Evolutionary conservation across 2,113 vertebrate species (phyloP).

Genomic region (Planiliza haematocheilus): DNA sequence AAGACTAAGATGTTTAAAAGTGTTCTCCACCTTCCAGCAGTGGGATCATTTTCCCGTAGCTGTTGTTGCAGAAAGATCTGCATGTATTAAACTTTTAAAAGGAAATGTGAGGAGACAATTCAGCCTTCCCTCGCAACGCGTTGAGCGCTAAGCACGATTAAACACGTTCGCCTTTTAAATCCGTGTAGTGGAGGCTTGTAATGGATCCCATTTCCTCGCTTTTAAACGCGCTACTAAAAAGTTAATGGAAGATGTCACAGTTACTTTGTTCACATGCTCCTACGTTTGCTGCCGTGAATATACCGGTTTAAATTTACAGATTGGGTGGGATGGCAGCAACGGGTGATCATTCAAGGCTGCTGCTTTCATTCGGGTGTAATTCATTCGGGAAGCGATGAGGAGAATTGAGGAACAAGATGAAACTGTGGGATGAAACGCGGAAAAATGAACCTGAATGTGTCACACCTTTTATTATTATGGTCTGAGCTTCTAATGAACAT

Average conservation of each 20-base stretch:
- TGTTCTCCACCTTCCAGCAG: too few relatives aligned
- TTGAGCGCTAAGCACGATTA: background rate
- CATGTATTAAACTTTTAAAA: background rate
- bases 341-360: slow-evolving; percentile 1
- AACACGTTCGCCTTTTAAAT: background rate
- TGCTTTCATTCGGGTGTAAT: slow-evolving; percentile 22
- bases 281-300: slow-evolving; percentile 5
- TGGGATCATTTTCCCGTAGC: too few relatives aligned
- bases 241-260: slow-evolving; percentile 48
- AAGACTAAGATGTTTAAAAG: too few relatives aligned
- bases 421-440: background rate
- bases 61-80: background rate
- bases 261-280: slow-evolving; percentile 25
- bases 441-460: slow-evolving; percentile 1
- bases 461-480: background rate
- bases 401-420: slow-evolving; percentile 36
- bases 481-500: background rate
- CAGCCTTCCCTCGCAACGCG: background rate
- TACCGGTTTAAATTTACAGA: background rate
- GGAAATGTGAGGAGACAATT: background rate
- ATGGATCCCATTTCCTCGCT: slow-evolving; percentile 39
- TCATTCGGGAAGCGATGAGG: slow-evolving; percentile 1
- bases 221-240: slow-evolving; percentile 1
- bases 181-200: background rate
- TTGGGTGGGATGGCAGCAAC: background rate